phyloP scores from a whole-genome alignment of 1,140 invertebrate genomes.

The Hyles euphorbiae region DNA sequence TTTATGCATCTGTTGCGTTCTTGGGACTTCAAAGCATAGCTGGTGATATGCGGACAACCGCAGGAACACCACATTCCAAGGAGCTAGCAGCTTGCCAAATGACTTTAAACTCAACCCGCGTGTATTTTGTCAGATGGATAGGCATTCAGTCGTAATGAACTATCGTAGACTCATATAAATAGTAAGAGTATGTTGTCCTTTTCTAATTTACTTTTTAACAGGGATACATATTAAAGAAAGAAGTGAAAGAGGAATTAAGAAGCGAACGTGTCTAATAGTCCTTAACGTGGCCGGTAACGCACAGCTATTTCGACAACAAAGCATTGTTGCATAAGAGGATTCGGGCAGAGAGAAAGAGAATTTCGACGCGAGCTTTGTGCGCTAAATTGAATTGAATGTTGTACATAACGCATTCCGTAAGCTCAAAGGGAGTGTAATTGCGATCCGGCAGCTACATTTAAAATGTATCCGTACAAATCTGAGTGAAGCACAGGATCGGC shows the following conservation, averaged over 20 bases:
- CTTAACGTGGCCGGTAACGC: neutral
- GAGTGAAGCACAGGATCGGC: conserved; percentile 37
- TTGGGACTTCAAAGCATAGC: conserved; percentile 31
- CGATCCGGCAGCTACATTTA: conserved; percentile 67
- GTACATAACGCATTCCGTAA: conserved; percentile 64
- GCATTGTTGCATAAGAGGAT: conserved; percentile 59
- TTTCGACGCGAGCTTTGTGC: conserved; percentile 64
- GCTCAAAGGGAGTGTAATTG: conserved; percentile 71
- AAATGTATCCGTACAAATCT: conserved; percentile 69
- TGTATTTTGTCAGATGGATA: neutral
- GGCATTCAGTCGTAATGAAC: no score
- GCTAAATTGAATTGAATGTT: conserved; percentile 70
- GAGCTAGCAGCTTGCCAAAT: conserved; percentile 33
- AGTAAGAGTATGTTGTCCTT: no score
- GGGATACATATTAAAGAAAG: no score
- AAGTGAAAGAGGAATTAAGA: no score
- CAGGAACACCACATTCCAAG: conserved; percentile 36
- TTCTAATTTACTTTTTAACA: no score
- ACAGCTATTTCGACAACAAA: conserved; percentile 50
- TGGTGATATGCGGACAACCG: conserved; percentile 37
- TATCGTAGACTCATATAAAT: no score
- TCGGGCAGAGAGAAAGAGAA: conserved; percentile 66
- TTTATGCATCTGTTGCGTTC: conserved; percentile 26
- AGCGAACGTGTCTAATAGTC: neutral
- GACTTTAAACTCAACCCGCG: neutral